Conservation (phyloP, 2,797 vertebrate genomes). For the Poeciliopsis gracilis region DNA sequence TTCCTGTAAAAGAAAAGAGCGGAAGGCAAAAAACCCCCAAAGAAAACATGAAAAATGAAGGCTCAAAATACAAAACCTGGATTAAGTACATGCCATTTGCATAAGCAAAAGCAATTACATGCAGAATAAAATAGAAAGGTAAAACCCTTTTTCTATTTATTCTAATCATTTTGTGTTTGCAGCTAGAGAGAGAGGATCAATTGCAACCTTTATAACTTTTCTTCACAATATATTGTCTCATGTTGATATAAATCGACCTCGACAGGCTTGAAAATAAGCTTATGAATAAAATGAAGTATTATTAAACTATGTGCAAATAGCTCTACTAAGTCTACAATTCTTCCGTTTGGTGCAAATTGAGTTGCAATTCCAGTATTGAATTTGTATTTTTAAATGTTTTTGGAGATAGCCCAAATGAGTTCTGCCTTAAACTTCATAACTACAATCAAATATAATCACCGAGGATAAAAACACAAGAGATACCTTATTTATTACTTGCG, state of each 20-base stretch:
- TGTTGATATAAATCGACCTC: too few relatives aligned
- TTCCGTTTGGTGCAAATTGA: background rate
- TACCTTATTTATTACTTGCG: background rate
- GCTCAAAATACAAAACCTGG: background rate
- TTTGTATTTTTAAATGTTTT: background rate
- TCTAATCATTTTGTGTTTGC: background rate
- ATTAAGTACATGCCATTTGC: background rate
- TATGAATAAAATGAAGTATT: too few relatives aligned
- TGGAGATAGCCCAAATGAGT: background rate
- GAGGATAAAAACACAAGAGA: background rate
- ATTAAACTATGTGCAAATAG: background rate
- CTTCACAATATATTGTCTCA: too few relatives aligned
- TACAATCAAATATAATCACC: background rate
- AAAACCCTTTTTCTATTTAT: background rate
- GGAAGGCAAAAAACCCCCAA: too few relatives aligned
- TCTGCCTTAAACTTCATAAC: background rate
- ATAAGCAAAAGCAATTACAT: background rate
- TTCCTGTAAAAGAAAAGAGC: too few relatives aligned
- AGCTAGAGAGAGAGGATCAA: background rate
- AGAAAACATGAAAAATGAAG: background rate
- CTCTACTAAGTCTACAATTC: background rate
- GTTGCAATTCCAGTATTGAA: background rate
- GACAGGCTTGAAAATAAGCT: too few relatives aligned
- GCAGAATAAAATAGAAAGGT: background rate
- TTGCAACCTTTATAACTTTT: background rate